Evolutionary conservation across 2,113 vertebrate genomes (phyloP), one percentile per base, ranked within the genome.

Genomic region (western clawed frog (Xenopus tropicalis)): DNA sequence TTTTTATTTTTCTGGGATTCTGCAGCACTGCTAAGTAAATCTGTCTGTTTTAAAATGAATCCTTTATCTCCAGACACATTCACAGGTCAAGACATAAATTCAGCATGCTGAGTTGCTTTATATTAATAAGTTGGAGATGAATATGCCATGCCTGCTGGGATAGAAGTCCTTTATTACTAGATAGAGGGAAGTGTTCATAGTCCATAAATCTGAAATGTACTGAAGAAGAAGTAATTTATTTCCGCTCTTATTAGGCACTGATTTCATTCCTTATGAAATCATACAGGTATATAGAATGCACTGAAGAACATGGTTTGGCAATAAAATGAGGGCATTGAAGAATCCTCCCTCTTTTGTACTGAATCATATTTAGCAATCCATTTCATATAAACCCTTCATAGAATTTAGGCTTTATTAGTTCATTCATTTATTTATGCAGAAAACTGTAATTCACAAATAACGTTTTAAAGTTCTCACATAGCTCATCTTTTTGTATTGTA

Each of bases 31-130:
- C 43, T 29, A 22, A n/a, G 58, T 71, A 63, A 71, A 71, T 51
- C 59, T 71, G 61, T 62, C 59, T 52, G 61, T 71, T 71, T 71
- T 21, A 51, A 71, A 71, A 71, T 71, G 59, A 71, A 71, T 62
- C 46, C 24, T 71, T 61, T 52, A 51, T 71, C 48, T 29, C 58
- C 23, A 14, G 61, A 52, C 43, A 20, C 22, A 14, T 61, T 71
- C 22, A 51, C 48, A 71, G 69, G 69, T 62, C 23, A 62, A 21
- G 61, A 63, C 44, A 71, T 71, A 46, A 71, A 70, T 71, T 71
- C 59, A 48, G 59, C 44, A 62, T 62, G 58, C 58, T 52, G 59
- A 71, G 58, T 52, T 62, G 25, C 69, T 62, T 71, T 71, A 63
- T 43, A 62, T 44, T 63, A 71, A 71, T 71, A 71, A 62, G 42